Conservation (phyloP, 2,113 vertebrate species). For the Egretta garzetta region DNA sequence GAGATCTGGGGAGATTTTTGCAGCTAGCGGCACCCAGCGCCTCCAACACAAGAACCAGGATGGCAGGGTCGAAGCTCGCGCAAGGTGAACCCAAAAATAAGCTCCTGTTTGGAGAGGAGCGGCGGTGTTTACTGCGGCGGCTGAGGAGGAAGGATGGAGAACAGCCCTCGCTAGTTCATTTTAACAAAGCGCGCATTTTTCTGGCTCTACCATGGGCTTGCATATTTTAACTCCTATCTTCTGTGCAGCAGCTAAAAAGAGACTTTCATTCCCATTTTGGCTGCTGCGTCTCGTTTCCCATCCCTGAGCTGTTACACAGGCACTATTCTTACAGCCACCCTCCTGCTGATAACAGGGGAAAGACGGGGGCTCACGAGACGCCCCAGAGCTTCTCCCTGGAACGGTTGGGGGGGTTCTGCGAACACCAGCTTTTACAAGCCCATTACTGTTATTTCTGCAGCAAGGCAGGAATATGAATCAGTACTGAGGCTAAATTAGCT, state of each 20-base stretch:
- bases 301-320: slow-evolving; percentile 50
- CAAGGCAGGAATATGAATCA: background rate
- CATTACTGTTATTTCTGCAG: background rate
- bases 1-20: background rate
- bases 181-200: slow-evolving; percentile 49
- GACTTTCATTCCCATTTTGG: slow-evolving; percentile 69
- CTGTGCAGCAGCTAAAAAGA: slow-evolving; percentile 69
- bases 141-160: background rate
- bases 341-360: background rate
- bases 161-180: slow-evolving; percentile 35
- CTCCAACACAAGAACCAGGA: background rate
- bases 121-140: background rate
- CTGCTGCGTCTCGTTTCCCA: slow-evolving; percentile 1
- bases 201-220: slow-evolving; percentile 6
- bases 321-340: slow-evolving; percentile 45
- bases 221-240: slow-evolving; percentile 69
- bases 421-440: background rate
- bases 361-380: background rate
- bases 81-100: background rate
- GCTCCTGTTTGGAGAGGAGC: background rate
- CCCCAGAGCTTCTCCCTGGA: background rate
- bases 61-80: background rate
- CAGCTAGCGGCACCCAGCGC: background rate
- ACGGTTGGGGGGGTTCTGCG: background rate
- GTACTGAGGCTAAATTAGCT: background rate